Base-by-base conservation (phyloP, 2,797 vertebrate genomes). In the Hippoglossus hippoglossus region DNA sequence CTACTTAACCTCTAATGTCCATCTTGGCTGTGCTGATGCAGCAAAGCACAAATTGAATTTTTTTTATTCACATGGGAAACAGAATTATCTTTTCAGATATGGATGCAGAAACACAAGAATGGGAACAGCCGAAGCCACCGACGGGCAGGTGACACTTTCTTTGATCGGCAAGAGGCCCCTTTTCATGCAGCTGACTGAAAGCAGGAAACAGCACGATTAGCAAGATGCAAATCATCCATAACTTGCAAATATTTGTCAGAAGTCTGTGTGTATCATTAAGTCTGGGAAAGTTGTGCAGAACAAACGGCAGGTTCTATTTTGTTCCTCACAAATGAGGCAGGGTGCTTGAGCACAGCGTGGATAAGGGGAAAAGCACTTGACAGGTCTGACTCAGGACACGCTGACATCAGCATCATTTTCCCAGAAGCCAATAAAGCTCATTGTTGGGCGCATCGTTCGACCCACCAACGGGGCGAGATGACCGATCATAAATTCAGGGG, bases 401-500 rank as follows among this genome's bases (percentile, higher is more conserved):
- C 89, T 89, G 92, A 93, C 79, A 85, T 91, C 84, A 91, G 91
- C 90, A 89, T 72, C 67, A 69, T 88, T 90, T 91, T 90, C 90
- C 81, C 85, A 91, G 88, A 92, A 88, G 83, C 84, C 77, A 53
- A 72, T 77, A 80, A 87, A 83, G 88, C 79, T 84, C 61, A 63
- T 84, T 75, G 82, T 84, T 79, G 71, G 78, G 28, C 10, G 47
- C 79, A 77, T 91, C 81, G 70, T 74, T 87, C 55, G 61, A 77
- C 77, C 28, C 77, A 79, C 60, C 47, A 13, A 47, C 73, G 62
- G 69, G 70, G 70, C 69, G 77, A 78, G 62, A 83, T 66, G 71
- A 79, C 76, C 46, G 46, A 61, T 75, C n/a, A 10, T 84, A 80
- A 75, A 85, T 73, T 59, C 28, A 60, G 15, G 15, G 24, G 46